These are phyloP conservation scores for Cladopsammia gracilis DNA, from an alignment of 64 coral and sea anemone genomes.

Conservation along the genomic window DNA sequence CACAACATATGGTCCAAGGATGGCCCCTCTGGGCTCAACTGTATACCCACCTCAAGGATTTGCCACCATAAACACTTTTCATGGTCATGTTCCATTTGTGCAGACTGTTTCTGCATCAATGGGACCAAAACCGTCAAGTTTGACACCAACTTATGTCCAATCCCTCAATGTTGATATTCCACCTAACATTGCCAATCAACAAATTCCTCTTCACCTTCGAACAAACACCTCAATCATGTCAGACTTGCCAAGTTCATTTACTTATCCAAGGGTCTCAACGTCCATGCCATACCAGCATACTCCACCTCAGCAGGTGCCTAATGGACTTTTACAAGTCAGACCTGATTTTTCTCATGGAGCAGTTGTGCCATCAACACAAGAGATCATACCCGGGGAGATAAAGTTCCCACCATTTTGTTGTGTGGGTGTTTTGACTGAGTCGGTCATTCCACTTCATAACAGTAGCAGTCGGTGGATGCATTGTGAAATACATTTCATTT, in stretches of 20 bases:
- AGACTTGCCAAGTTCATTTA: conserved; percentile 26
- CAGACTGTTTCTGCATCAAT: conserved; percentile 46
- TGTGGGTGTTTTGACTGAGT: conserved; percentile 54
- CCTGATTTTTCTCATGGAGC: conserved; percentile 20
- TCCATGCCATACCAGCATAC: conserved; percentile 8
- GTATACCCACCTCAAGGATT: conserved; percentile 7
- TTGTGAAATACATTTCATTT: conserved; percentile 55
- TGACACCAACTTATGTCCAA: conserved; percentile 40
- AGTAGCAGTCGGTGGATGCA: conserved; percentile 78
- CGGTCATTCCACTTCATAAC: conserved; percentile 62
- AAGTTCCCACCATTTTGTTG: conserved; percentile 65
- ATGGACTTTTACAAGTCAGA: conserved; percentile 43
- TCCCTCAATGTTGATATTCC: conserved; percentile 42
- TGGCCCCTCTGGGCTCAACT: neutral
- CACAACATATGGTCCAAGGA: neutral
- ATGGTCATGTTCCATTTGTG: conserved; percentile 34
- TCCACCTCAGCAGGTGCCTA: neutral
- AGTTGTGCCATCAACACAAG: conserved; percentile 14
- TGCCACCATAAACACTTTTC: conserved; percentile 5
- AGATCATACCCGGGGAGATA: conserved; percentile 72
- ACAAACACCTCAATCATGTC: neutral
- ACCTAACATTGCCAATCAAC: neutral
- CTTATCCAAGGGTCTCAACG: neutral
- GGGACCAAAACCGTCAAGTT: conserved; percentile 48
- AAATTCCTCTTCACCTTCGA: conserved; percentile 33